Evolutionary conservation across 1,140 invertebrate species (phyloP), one percentile per base, ranked within the genome.

Genomic region (Venustaconcha ellipsiformis): DNA sequence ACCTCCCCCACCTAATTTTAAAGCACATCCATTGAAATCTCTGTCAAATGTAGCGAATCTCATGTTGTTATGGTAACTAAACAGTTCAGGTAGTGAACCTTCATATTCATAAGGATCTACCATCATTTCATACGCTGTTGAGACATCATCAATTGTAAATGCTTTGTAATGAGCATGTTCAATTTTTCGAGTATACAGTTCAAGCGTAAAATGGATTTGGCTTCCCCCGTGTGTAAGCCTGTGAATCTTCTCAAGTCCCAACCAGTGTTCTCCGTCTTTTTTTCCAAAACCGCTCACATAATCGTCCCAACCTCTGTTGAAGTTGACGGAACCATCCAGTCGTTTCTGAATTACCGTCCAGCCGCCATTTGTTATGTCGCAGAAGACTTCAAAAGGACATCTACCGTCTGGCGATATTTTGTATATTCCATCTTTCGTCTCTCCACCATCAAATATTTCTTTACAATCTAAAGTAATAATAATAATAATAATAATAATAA

Each of bases 231-330:
- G 57, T n/a, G 74, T 76, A 20, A 76, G 68, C 20, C 74, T 18
- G 37, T 76, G 74, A 37, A 76, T 76, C 48, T 66, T 70, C 18
- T 70, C 67, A 18, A 76, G 63, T n/a, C 74, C 74, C 5, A 76
- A 63, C 74, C 67, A 76, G 55, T 76, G 68, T 65, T 65, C 67
- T 14, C 67, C 57, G 26, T 63, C 55, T 11, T 67, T 23, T n/a
- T 64, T 18, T 55, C 68, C 74, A 66, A 76, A 76, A 57, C 74
- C 74, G 18, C 59, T 18, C 2, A 76, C 74, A n/a, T 76, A 76
- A 11, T 70, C 67, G 13, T 55, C 60, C 74, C 74, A 76, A 48
- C 55, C 48, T 56, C 26, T 59, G 56, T 70, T 70, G 56, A 76
- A 76, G 59, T 76, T 76, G 6, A 76, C 68, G 55, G 48, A 65